phyloP scores from a whole-genome alignment of 1,140 invertebrate species.

The Arion vulgaris region DNA sequence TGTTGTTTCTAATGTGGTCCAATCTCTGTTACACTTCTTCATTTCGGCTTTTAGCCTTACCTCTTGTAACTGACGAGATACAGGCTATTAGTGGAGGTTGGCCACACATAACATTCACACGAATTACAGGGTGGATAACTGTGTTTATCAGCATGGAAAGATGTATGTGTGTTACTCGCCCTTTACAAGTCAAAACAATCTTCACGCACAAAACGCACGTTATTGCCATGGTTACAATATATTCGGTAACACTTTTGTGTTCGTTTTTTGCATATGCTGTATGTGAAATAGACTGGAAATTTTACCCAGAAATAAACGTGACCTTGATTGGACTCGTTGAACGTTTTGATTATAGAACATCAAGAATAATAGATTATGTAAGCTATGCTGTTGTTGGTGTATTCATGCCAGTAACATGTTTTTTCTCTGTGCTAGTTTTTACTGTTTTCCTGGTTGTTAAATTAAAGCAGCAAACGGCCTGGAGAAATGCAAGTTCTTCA shows the following conservation, averaged over 20 bases:
- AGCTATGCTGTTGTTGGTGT: neutral
- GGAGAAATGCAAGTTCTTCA: neutral
- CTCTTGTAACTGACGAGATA: neutral
- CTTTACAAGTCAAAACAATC: neutral
- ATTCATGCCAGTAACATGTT: neutral
- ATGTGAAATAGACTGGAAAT: neutral
- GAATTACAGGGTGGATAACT: conserved; percentile 6
- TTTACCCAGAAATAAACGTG: neutral
- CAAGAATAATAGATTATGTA: neutral
- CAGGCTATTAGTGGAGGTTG: neutral
- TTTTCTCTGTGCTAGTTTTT: neutral
- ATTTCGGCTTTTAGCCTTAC: too few species aligned
- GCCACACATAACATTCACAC: neutral
- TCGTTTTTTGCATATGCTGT: neutral
- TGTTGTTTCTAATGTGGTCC: neutral
- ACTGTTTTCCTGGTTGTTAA: neutral
- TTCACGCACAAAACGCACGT: neutral
- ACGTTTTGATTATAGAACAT: neutral
- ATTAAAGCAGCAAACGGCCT: neutral
- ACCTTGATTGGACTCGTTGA: neutral
- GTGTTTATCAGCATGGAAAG: too few species aligned
- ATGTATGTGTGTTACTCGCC: neutral
- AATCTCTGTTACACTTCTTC: too few species aligned
- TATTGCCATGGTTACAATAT: neutral
- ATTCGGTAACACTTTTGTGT: neutral